A percentile compares a stretch with the other conserved stretches of the same genome.
phyloP scores from a whole-genome alignment of 2,888 invertebrate genomes.

The Emmelina monodactyla region DNA sequence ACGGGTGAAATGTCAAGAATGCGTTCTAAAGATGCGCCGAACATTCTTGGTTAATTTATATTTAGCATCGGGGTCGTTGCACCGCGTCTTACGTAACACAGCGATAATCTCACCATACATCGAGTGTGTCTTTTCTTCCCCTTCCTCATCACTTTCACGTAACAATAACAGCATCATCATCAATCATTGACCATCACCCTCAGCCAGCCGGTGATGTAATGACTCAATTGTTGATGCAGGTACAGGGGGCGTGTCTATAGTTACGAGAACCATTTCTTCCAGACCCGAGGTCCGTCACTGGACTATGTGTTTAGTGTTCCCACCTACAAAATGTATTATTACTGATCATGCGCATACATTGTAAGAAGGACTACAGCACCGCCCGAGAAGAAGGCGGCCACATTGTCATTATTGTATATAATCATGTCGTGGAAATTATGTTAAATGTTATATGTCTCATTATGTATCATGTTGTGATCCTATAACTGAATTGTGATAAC shows the following conservation, averaged over 20 bases:
- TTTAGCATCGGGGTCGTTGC: constrained; percentile 52
- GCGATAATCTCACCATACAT: constrained; percentile 21
- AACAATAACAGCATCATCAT: constrained; percentile 10
- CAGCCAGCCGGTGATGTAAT: constrained; percentile 24
- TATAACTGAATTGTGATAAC: constrained; percentile 51
- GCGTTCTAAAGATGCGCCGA: constrained; percentile 42
- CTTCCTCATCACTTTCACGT: neutral
- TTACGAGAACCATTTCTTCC: constrained; percentile 66
- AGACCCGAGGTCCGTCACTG: constrained; percentile 51
- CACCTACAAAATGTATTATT: constrained; percentile 61
- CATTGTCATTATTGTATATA: constrained; percentile 24
- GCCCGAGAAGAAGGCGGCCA: constrained; percentile 23
- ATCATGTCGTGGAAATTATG: constrained; percentile 29
- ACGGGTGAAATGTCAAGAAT: constrained; percentile 44
- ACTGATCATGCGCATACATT: constrained; percentile 26
- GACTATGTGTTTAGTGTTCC: constrained; percentile 63
- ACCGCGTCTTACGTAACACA: constrained; percentile 38
- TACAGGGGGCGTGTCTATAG: constrained; percentile 63
- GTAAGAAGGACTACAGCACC: constrained; percentile 17
- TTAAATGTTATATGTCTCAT: constrained; percentile 40
- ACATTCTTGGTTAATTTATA: constrained; percentile 38
- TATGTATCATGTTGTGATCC: constrained; percentile 43
- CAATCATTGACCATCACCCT: constrained; percentile 12
- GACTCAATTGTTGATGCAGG: constrained; percentile 55
- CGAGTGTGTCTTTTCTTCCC: constrained; percentile 5